Base-by-base conservation (phyloP, 1,140 invertebrate genomes). In the Andricus grossulariae region DNA sequence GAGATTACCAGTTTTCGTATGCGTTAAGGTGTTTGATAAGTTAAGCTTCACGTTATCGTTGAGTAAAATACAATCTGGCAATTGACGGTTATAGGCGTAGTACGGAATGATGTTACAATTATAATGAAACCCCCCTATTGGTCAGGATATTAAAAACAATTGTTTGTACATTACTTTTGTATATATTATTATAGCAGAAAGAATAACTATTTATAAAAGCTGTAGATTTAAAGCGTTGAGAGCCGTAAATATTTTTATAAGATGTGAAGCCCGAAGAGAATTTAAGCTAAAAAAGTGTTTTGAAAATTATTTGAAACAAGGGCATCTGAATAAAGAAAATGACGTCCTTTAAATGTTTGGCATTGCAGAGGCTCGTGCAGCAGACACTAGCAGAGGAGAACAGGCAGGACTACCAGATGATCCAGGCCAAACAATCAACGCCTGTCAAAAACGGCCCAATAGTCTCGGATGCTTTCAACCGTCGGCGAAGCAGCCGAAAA, bases 291-390 rank as follows among this genome's bases (percentile, higher is more conserved):
- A 11, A 66, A 66, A 66, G 60, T 39, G 60, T 66, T 66, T 66
- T 66, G 21, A 25, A 66, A 16, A 45, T 45, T 39, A 66, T 66
- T 66, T 66, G 60, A 45, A 66, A 45, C 60, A 66, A 66, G 25
- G 21, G 60, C 32, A 39, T 19, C 60, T 60, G 70, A 49, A 71
- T 54, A 55, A 79, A 81, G 73, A 80, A 77, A 81, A 86, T 85
- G 84, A 86, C 83, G 85, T 80, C 82, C 83, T 85, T 83, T 83
- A 77, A 78, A 88, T 88, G 83, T 87, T 90, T 90, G 89, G 80
- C 87, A 89, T 91, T 90, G 84, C 88, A 91, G 90, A 90, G 82
- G 73, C 79, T 78, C 85, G 76, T 88, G 83, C 82, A 78, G 84
- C 76, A 82, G 86, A 84, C 74, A 86, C 76, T 85, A 84, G 79